Conservation (phyloP, 2,888 invertebrate genomes). For the Epistrophella euchroma region DNA sequence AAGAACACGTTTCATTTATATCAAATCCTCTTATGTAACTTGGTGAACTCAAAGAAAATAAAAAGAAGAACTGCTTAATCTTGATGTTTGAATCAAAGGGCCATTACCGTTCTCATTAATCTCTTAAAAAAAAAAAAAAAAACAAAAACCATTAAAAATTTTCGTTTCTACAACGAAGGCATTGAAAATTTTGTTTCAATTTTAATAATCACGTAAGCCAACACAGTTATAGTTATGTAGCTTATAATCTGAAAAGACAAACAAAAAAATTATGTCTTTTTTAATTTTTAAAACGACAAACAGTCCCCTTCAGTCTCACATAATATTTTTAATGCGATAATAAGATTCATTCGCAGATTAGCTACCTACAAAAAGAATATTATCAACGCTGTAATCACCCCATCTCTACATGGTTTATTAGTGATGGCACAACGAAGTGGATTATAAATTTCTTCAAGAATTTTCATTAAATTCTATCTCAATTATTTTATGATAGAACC, state of each 20-base stretch:
- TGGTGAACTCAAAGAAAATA: too few species aligned
- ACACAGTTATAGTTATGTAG: neutral
- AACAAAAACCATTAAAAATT: too few species aligned
- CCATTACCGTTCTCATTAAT: neutral
- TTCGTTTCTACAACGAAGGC: too few species aligned
- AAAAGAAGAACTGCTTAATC: too few species aligned
- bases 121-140: neutral
- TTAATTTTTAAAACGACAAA: neutral
- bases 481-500: neutral
- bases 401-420: slow-evolving; percentile 21
- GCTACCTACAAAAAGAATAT: slow-evolving; percentile 24
- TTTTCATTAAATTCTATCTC: slow-evolving; percentile 45
- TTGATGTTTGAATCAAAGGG: too few species aligned
- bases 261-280: neutral
- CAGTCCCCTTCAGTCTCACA: neutral
- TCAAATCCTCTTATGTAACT: too few species aligned
- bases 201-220: neutral
- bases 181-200: too few species aligned
- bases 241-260: neutral
- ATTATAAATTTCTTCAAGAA: slow-evolving; percentile 63
- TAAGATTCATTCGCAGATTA: slow-evolving; percentile 13
- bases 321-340: slow-evolving; percentile 11
- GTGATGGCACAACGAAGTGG: slow-evolving; percentile 43
- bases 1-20: too few species aligned
- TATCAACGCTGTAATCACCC: slow-evolving; percentile 34